These are phyloP conservation scores for Acomys russatus DNA, from an alignment of 2,797 vertebrate genomes.

Conservation along the genomic window DNA sequence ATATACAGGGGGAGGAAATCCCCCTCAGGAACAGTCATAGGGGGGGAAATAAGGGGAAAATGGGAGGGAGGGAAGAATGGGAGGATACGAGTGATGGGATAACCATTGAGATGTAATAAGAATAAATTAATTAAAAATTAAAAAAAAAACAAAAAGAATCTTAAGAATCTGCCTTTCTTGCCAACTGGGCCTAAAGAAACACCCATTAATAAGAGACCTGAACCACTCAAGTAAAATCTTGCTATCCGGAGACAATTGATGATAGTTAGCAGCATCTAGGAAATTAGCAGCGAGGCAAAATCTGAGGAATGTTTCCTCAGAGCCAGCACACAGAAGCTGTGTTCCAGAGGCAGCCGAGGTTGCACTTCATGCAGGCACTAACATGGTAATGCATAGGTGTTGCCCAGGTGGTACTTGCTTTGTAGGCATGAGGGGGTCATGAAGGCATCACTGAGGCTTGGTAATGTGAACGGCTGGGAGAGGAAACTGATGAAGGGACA, in stretches of 20 bases:
- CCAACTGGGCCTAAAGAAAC: background rate
- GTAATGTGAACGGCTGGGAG: background rate
- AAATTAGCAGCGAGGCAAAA: background rate
- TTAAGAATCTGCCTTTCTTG: background rate
- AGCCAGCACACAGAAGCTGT: background rate
- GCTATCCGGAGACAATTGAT: background rate
- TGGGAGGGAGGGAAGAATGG: too few relatives aligned
- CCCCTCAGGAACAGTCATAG: too few relatives aligned
- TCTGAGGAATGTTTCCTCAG: background rate
- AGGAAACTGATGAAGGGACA: too few relatives aligned
- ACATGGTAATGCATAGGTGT: background rate
- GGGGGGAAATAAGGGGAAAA: too few relatives aligned
- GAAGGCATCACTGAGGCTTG: background rate
- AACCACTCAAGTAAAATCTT: background rate
- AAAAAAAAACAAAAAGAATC: too few relatives aligned
- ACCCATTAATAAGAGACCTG: background rate
- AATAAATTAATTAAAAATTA: too few relatives aligned
- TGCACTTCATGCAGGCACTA: too few relatives aligned
- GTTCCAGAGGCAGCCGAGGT: background rate
- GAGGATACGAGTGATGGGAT: too few relatives aligned
- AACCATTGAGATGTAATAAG: too few relatives aligned
- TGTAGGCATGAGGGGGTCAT: background rate
- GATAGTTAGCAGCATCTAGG: background rate
- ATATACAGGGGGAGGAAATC: too few relatives aligned
- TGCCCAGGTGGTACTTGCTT: background rate